Base-by-base conservation (phyloP, 2,888 invertebrate species). In the Xanthia togata region DNA sequence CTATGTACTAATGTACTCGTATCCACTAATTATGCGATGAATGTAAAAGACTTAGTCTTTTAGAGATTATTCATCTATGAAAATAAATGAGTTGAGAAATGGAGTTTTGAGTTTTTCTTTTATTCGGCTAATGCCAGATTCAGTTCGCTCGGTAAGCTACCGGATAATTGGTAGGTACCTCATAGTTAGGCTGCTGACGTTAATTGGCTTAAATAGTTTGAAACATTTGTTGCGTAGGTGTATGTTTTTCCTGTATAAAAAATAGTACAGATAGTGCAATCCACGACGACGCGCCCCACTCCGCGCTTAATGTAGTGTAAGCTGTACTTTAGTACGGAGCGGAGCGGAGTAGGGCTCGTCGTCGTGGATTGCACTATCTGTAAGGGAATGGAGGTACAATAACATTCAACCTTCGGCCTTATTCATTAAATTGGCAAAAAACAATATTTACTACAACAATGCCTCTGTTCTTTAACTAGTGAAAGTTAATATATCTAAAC, bases 1-100 rank as follows among this genome's bases (percentile, higher is more conserved):
- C 70, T 70, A 78, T 57, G 35, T 75, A 78, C 70, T 86, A 82
- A 78, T 82, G 44, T 81, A 78, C 78, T 83, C 89, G 90, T 93
- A 93, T 93, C 92, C 90, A 93, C 81, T 92, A 92, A 81, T 59
- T 80, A 83, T 72, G 76, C 31, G 88, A 87, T 91, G 87, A 83
- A 88, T 89, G 88, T 90, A 89, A 92, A 93, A 94, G 93, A 93
- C 93, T 91, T 92, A 93, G 93, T 94, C 93, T 92, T 91, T 90
- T 91, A 93, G 92, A 92, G 91, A 93, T 93, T 93, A 91, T 90
- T 91, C 84, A 88, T 90, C 88, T 79, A 89, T 91, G 89, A 89
- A 91, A 93, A 87, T 89, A 91, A 90, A 91, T 86, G 87, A 87
- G 85, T 87, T 90, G 89, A 83, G 68, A 81, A 82, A 78, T 84